These are phyloP conservation scores for Brachyopa scutellaris DNA, from an alignment of 2,888 invertebrate genomes.

Conservation along the genomic window DNA sequence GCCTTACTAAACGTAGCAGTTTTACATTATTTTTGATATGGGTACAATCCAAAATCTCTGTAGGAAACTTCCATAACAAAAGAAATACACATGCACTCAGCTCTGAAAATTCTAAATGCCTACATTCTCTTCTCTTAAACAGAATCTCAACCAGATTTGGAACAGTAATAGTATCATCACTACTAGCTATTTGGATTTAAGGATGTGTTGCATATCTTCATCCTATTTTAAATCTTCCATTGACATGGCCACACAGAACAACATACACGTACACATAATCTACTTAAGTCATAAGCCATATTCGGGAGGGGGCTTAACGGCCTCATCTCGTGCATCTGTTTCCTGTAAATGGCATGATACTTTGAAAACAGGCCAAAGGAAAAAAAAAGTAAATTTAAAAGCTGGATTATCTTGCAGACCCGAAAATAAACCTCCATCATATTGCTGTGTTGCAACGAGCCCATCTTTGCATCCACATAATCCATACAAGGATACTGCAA, in stretches of 20 bases:
- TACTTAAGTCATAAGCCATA: constrained; percentile 60
- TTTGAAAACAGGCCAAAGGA: constrained; percentile 1
- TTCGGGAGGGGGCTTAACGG: constrained; percentile 18
- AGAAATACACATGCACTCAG: too few relatives aligned
- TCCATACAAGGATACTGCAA: constrained; percentile 58
- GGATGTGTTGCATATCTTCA: constrained; percentile 58
- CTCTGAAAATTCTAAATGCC: too few relatives aligned
- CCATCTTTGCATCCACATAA: constrained; percentile 31
- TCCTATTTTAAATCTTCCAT: constrained; percentile 61
- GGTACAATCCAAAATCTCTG: too few relatives aligned
- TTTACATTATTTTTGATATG: too few relatives aligned
- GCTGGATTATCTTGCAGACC: constrained; percentile 62
- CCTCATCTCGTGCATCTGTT: constrained; percentile 39
- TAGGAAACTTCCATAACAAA: too few relatives aligned
- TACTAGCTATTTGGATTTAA: too few relatives aligned
- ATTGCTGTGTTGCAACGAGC: constrained; percentile 50
- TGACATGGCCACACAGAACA: constrained; percentile 64
- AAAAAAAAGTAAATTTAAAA: constrained; percentile 36
- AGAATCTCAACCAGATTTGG: too few relatives aligned
- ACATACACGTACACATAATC: constrained; percentile 60
- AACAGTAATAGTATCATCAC: too few relatives aligned
- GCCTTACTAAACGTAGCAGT: too few relatives aligned
- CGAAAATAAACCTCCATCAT: constrained; percentile 61
- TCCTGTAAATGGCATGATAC: constrained; percentile 29
- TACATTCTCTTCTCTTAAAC: too few relatives aligned